Percentiles rank a stretch among this genome's conserved stretches.
Conservation (phyloP, 2,888 invertebrate genomes). For the Eupithecia abbreviata region DNA sequence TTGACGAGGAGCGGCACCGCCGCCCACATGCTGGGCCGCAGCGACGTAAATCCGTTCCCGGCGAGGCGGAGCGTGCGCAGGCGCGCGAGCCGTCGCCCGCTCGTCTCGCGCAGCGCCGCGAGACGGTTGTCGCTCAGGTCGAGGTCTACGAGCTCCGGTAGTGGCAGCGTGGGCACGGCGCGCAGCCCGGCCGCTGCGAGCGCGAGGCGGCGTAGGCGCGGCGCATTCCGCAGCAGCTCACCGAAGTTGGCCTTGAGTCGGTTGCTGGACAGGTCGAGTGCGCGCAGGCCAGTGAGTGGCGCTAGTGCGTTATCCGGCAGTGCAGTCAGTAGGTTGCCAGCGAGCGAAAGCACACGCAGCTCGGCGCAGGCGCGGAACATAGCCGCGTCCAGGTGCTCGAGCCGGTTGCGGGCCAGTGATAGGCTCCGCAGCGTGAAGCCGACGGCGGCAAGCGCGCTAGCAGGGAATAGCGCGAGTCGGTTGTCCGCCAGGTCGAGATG, state of each 20-base stretch:
- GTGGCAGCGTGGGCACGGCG: conserved; percentile 86
- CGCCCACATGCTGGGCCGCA: conserved; percentile 87
- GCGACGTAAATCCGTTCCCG: conserved; percentile 87
- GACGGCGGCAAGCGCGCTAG: conserved; percentile 88
- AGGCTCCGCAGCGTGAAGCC: conserved; percentile 89
- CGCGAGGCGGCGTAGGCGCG: conserved; percentile 87
- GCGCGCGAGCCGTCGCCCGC: conserved; percentile 85
- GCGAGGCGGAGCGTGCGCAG: conserved; percentile 87
- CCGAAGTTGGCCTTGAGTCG: conserved; percentile 90
- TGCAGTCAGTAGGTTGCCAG: conserved; percentile 89
- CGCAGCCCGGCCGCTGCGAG: conserved; percentile 88
- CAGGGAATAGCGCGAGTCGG: conserved; percentile 87
- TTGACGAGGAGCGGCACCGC: conserved; percentile 86
- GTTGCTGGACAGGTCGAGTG: conserved; percentile 89
- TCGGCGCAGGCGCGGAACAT: conserved; percentile 88
- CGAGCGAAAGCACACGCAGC: conserved; percentile 88
- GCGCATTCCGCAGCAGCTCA: conserved; percentile 91
- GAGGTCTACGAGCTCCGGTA: conserved; percentile 86
- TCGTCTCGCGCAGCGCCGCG: conserved; percentile 85
- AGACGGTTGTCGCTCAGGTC: conserved; percentile 89
- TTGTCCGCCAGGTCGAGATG: conserved; percentile 89
- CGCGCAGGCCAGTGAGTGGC: conserved; percentile 87
- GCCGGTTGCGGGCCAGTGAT: conserved; percentile 88
- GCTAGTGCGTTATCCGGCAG: conserved; percentile 92
- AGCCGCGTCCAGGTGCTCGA: conserved; percentile 92